phyloP scores from a whole-genome alignment of 2,888 invertebrate species.

The Stenchaetothrips biformis region DNA sequence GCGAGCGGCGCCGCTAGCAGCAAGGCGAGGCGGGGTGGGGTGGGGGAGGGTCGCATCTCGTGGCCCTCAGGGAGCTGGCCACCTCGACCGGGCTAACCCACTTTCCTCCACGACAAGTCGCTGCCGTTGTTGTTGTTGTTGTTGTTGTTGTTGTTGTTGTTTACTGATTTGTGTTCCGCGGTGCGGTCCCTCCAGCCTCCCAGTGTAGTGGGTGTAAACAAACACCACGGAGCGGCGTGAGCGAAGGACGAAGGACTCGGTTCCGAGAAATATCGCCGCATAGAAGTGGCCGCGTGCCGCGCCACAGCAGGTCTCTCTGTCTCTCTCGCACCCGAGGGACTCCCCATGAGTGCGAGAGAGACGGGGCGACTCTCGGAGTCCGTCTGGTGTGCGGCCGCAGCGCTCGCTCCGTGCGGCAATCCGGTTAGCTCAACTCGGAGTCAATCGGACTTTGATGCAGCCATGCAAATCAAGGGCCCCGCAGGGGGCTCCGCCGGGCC shows the following conservation, averaged over 20 bases:
- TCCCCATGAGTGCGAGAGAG: too few relatives aligned
- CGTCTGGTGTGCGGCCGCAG: too few relatives aligned
- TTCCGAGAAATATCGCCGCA: too few relatives aligned
- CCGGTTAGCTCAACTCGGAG: constrained; percentile 18
- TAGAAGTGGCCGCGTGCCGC: background rate
- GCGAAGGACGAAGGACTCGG: too few relatives aligned
- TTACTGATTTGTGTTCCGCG: background rate
- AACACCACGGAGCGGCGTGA: too few relatives aligned
- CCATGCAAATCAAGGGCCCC: constrained; percentile 1
- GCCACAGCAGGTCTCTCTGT: background rate
- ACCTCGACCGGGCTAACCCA: background rate
- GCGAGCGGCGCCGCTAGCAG: background rate
- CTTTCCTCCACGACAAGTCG: background rate
- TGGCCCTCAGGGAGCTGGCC: background rate
- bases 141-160: constrained; percentile 7
- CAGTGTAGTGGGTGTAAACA: too few relatives aligned
- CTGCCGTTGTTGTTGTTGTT: background rate
- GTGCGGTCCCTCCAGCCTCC: background rate
- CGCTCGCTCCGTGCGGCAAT: background rate
- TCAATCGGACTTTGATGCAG: constrained; percentile 20
- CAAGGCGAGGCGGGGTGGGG: too few relatives aligned
- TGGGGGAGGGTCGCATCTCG: background rate
- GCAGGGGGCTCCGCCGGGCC: background rate
- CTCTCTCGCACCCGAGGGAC: background rate
- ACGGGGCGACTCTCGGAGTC: too few relatives aligned